A percentile compares a stretch with the other conserved stretches of the same genome.
phyloP scores from a whole-genome alignment of 2,797 vertebrate species.

The Melanotaenia parkinsoni region DNA sequence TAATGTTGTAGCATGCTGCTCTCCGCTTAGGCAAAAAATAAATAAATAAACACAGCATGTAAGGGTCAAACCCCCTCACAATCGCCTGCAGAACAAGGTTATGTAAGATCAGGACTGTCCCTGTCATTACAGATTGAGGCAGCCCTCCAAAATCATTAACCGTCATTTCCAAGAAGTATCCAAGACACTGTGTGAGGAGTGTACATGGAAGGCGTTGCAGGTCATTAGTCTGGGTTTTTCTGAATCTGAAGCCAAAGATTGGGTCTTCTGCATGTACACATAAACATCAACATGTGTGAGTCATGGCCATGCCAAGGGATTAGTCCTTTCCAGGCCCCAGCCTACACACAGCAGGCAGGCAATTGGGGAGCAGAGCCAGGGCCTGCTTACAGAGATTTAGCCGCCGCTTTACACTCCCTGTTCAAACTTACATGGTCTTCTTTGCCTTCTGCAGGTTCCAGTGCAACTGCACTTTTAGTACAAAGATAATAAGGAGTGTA shows the following conservation, averaged over 20 bases:
- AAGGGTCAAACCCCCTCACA: slow-evolving; percentile 48
- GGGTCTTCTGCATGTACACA: slow-evolving; percentile 48
- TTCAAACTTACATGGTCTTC: slow-evolving; percentile 66
- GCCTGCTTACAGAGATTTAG: slow-evolving; percentile 80
- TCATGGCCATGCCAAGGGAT: slow-evolving; percentile 69
- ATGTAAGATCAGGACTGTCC: slow-evolving; percentile 45
- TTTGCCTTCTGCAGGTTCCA: slow-evolving; percentile 41
- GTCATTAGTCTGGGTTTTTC: slow-evolving; percentile 58
- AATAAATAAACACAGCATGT: slow-evolving; percentile 39
- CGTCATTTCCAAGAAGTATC: slow-evolving; percentile 30
- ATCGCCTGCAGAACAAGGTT: slow-evolving; percentile 52
- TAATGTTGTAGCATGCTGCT: slow-evolving; percentile 29
- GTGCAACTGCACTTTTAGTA: slow-evolving; percentile 40
- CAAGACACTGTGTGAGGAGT: slow-evolving; percentile 39
- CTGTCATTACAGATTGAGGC: slow-evolving; percentile 37
- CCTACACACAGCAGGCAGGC: slow-evolving; percentile 68
- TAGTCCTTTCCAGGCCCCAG: slow-evolving; percentile 66
- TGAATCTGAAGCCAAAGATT: slow-evolving; percentile 48
- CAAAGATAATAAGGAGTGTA: slow-evolving; percentile 37
- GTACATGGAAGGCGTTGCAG: slow-evolving; percentile 36
- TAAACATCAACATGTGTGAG: slow-evolving; percentile 69
- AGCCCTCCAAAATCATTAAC: slow-evolving; percentile 38
- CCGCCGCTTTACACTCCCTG: slow-evolving; percentile 67
- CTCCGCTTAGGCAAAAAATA: slow-evolving; percentile 35
- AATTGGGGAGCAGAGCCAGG: slow-evolving; percentile 70